These are phyloP conservation scores for Mobula hypostoma DNA, from an alignment of 2,113 vertebrate species.

Conservation along the genomic window DNA sequence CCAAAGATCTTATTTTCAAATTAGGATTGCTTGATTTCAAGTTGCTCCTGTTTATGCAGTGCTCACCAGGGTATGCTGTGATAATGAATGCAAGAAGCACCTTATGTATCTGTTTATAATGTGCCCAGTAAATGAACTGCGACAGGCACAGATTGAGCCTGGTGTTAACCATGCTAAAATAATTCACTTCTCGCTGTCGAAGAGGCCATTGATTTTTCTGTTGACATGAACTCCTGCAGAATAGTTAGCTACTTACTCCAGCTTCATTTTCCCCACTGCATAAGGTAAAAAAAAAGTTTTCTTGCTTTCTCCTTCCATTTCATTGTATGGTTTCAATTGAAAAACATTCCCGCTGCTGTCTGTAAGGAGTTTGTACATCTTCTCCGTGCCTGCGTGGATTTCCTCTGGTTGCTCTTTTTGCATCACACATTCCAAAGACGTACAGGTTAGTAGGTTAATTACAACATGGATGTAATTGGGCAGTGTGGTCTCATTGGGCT, in stretches of 20 bases:
- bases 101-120: constrained; percentile 36
- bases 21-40: constrained; percentile 3
- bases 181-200: constrained; percentile 28
- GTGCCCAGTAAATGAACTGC: constrained; percentile 32
- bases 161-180: constrained; percentile 29
- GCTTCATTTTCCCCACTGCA: neutral
- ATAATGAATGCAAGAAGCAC: constrained; percentile 4
- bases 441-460: too few relatives aligned
- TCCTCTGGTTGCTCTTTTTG: too few relatives aligned
- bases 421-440: too few relatives aligned
- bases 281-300: neutral
- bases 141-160: constrained; percentile 32
- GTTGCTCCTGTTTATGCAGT: constrained; percentile 16
- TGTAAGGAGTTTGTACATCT: too few relatives aligned
- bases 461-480: too few relatives aligned
- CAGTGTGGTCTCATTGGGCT: too few relatives aligned
- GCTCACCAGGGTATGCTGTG: constrained; percentile 18
- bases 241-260: neutral
- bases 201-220: constrained; percentile 34
- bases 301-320: neutral
- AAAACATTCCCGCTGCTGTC: too few relatives aligned
- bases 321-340: neutral
- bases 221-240: constrained; percentile 30
- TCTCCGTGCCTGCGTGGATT: too few relatives aligned
- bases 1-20: constrained; percentile 1